Evolutionary conservation across 1,140 invertebrate genomes (phyloP).

Genomic region (Mycetomoellerius zeteki): DNA sequence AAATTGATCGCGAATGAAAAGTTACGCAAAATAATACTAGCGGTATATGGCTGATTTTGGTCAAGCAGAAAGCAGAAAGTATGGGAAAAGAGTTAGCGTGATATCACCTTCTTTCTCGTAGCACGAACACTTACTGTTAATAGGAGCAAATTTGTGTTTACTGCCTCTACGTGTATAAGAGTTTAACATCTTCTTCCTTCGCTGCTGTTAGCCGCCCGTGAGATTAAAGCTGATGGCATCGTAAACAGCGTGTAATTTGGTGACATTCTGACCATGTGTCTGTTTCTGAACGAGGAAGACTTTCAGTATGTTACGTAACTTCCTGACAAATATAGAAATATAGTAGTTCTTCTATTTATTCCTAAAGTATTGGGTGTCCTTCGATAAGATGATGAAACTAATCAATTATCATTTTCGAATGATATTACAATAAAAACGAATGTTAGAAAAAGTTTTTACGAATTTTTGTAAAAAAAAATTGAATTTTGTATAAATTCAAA

Average conservation of each 20-base stretch:
- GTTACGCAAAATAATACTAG: slow-evolving; percentile 47
- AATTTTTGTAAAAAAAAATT: too few relatives aligned
- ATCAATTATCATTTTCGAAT: too few relatives aligned
- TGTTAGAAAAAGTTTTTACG: too few relatives aligned
- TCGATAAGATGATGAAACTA: too few relatives aligned
- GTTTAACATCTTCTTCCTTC: slow-evolving; percentile 43
- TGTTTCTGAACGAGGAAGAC: neutral
- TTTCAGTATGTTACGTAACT: slow-evolving; percentile 1
- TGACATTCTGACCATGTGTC: slow-evolving; percentile 28
- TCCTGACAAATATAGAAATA: neutral
- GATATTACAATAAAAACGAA: too few relatives aligned
- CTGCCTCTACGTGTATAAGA: slow-evolving; percentile 47
- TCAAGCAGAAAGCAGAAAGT: slow-evolving; percentile 11
- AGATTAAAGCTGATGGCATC: slow-evolving; percentile 55
- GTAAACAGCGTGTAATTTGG: slow-evolving; percentile 50
- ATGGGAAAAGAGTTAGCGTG: slow-evolving; percentile 22
- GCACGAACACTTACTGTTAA: slow-evolving; percentile 24
- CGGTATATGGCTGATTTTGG: slow-evolving; percentile 27
- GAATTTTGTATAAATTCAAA: too few relatives aligned
- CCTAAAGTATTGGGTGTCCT: neutral
- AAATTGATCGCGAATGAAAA: slow-evolving; percentile 35
- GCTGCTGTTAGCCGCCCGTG: neutral
- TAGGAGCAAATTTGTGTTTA: slow-evolving; percentile 57
- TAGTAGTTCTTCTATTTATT: neutral
- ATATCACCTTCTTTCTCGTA: slow-evolving; percentile 22